Percentiles rank a stretch among this genome's conserved stretches.
Evolutionary conservation across 2,888 invertebrate genomes (phyloP).

Genomic region (Rhimphoctona megacephalus): DNA sequence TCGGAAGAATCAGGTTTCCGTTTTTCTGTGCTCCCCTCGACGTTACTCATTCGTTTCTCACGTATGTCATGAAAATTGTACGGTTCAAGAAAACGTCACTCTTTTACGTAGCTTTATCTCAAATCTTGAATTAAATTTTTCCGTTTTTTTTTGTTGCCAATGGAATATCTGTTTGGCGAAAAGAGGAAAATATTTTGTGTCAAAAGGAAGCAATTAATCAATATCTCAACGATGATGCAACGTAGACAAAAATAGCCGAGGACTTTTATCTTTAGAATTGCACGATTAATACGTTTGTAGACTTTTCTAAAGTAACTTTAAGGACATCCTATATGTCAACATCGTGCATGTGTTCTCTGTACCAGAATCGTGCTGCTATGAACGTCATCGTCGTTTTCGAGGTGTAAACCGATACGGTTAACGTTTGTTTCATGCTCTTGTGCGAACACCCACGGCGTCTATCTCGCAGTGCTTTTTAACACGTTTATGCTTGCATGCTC

Average conservation of each 20-base stretch:
- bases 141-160: background rate
- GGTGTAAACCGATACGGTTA: constrained; percentile 71
- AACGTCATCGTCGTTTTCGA: constrained; percentile 66
- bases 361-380: constrained; percentile 59
- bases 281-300: background rate
- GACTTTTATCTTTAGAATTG: background rate
- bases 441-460: constrained; percentile 67
- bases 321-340: background rate
- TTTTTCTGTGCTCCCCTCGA: constrained; percentile 12
- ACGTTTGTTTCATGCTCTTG: constrained; percentile 64
- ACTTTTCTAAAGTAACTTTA: background rate
- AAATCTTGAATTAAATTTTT: background rate
- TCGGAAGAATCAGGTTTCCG: constrained; percentile 39
- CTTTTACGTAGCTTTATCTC: no score
- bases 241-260: background rate
- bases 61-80: constrained; percentile 22
- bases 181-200: background rate
- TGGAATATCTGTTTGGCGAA: background rate
- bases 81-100: background rate
- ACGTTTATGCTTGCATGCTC: constrained; percentile 31
- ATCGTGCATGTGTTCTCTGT: constrained; percentile 11
- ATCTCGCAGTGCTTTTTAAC: constrained; percentile 34
- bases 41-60: constrained; percentile 31
- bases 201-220: background rate
- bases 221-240: background rate